Evolutionary conservation across 2,797 vertebrate genomes (phyloP).

Genomic region (Macroramphosus scolopax): DNA sequence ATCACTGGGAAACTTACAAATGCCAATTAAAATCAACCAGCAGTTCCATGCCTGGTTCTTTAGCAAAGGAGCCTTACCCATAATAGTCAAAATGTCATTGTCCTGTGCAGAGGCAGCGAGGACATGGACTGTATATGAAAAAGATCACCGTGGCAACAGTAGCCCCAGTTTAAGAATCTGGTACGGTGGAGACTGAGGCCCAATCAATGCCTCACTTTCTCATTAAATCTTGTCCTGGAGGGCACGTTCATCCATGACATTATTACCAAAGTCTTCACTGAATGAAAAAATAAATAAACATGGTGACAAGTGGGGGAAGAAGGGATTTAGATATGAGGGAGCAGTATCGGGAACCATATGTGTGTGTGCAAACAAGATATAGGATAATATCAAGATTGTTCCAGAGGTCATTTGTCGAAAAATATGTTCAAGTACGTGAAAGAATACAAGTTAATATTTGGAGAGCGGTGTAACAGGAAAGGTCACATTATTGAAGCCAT

Average conservation of each 20-base stretch:
- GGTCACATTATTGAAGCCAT: neutral
- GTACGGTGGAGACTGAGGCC: slow-evolving; percentile 48
- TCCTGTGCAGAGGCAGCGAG: slow-evolving; percentile 51
- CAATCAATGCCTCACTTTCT: slow-evolving; percentile 53
- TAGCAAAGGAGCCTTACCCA: slow-evolving; percentile 46
- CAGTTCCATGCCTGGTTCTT: slow-evolving; percentile 47
- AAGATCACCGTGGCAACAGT: slow-evolving; percentile 76
- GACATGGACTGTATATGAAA: slow-evolving; percentile 67
- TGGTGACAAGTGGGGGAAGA: slow-evolving; percentile 2
- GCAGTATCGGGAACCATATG: slow-evolving; percentile 64
- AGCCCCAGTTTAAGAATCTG: slow-evolving; percentile 63
- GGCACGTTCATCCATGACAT: slow-evolving; percentile 35
- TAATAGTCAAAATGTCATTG: slow-evolving; percentile 67
- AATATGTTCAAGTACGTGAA: neutral
- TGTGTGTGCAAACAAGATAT: slow-evolving; percentile 10
- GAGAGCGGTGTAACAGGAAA: neutral
- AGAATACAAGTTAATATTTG: neutral
- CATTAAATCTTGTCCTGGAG: slow-evolving; percentile 35
- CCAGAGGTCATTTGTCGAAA: slow-evolving; percentile 19
- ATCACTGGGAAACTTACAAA: slow-evolving; percentile 51
- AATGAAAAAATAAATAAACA: slow-evolving; percentile 18
- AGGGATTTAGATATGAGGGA: neutral
- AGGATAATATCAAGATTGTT: slow-evolving; percentile 3
- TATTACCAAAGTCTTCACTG: slow-evolving; percentile 19
- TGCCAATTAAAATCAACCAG: slow-evolving; percentile 59